Conservation (phyloP, 2,113 vertebrate species). For the Microtus pennsylvanicus region DNA sequence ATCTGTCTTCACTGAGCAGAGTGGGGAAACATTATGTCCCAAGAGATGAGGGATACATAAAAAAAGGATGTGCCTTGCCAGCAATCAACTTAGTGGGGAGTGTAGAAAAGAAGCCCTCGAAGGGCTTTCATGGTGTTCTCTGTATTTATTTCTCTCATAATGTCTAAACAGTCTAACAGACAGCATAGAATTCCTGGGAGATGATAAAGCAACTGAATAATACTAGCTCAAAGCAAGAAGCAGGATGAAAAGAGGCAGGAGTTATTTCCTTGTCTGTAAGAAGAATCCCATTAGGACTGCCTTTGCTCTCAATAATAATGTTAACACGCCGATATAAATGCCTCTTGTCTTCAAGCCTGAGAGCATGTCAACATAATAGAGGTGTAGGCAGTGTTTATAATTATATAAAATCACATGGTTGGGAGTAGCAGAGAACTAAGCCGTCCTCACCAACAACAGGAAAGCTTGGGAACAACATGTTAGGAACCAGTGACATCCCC, state of each 20-base stretch:
- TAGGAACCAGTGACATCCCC: neutral
- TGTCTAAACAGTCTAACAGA: neutral
- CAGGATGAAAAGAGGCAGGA: conserved; percentile 13
- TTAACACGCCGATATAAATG: conserved; percentile 50
- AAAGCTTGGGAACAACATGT: neutral
- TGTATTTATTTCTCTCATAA: conserved; percentile 52
- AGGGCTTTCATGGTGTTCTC: neutral
- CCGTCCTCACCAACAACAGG: neutral
- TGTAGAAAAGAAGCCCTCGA: conserved; percentile 16
- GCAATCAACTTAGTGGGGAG: neutral
- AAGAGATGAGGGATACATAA: neutral
- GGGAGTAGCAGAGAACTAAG: neutral
- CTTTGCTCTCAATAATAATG: conserved; percentile 64
- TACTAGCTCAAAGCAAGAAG: neutral
- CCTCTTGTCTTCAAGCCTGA: conserved; percentile 62
- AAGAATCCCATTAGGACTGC: conserved; percentile 46
- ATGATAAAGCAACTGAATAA: conserved; percentile 28
- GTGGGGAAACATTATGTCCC: neutral
- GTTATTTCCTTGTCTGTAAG: conserved; percentile 51
- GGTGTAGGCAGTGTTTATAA: conserved; percentile 62
- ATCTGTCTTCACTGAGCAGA: neutral
- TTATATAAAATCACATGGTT: conserved; percentile 67
- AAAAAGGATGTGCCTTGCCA: neutral
- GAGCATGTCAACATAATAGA: conserved; percentile 56
- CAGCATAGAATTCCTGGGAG: neutral